A percentile compares a stretch with the other conserved stretches of the same genome.
phyloP scores from a whole-genome alignment of 2,113 vertebrate species.

The Aphyosemion australe region DNA sequence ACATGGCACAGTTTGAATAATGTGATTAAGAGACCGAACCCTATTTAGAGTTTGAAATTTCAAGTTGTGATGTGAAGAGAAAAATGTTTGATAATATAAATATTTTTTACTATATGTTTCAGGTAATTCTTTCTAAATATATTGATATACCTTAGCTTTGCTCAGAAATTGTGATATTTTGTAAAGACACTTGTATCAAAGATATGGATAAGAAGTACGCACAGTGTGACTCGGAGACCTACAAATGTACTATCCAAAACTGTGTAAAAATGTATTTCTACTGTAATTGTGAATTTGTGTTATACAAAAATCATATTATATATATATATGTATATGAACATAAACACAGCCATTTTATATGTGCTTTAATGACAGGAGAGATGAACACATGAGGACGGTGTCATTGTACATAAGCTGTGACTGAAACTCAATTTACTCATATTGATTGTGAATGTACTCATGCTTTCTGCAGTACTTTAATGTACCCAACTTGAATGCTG shows the following conservation, averaged over 20 bases:
- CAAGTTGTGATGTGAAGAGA: slow-evolving; percentile 73
- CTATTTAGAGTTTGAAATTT: slow-evolving; percentile 71
- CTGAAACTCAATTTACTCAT: slow-evolving; percentile 90
- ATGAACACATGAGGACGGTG: slow-evolving; percentile 73
- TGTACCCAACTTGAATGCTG: slow-evolving; percentile 92
- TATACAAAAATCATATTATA: slow-evolving; percentile 89
- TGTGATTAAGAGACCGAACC: slow-evolving; percentile 43
- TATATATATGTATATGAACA: slow-evolving; percentile 88
- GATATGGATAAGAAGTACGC: slow-evolving; percentile 74
- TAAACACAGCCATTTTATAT: slow-evolving; percentile 94
- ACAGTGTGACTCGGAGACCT: slow-evolving; percentile 82
- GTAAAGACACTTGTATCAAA: slow-evolving; percentile 79
- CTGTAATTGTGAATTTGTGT: slow-evolving; percentile 98
- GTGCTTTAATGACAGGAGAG: slow-evolving; percentile 87
- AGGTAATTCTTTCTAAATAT: slow-evolving; percentile 85
- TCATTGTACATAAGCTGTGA: slow-evolving; percentile 94
- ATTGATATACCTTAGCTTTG: slow-evolving; percentile 86
- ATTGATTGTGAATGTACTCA: slow-evolving; percentile 98
- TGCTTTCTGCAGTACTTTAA: slow-evolving; percentile 91
- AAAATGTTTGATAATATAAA: slow-evolving; percentile 81
- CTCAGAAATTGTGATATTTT: slow-evolving; percentile 83
- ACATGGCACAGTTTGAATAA: slow-evolving; percentile 51
- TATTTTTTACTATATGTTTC: slow-evolving; percentile 85
- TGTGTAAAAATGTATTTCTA: slow-evolving; percentile 97
- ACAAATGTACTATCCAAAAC: slow-evolving; percentile 86